Conservation (phyloP, 2,888 invertebrate species). For the Papilio demoleus region DNA sequence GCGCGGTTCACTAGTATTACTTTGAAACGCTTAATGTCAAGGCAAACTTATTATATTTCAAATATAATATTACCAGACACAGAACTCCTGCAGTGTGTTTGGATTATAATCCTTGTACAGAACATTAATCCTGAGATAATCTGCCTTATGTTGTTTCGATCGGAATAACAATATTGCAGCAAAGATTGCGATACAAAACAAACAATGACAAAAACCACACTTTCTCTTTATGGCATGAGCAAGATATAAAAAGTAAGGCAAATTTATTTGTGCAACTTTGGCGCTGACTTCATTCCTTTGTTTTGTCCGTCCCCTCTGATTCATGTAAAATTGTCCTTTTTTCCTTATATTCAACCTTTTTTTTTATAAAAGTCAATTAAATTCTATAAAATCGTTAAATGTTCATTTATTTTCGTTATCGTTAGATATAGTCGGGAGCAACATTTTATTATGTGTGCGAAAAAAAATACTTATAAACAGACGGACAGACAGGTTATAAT, state of each 20-base stretch:
- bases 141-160: neutral
- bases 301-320: slow-evolving; percentile 11
- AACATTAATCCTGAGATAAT: neutral
- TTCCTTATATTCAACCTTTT: slow-evolving; percentile 5
- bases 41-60: slow-evolving; percentile 8
- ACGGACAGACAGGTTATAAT: neutral
- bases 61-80: neutral
- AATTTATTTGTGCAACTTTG: slow-evolving; percentile 21
- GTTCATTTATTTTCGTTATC: no score
- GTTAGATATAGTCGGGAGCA: no score
- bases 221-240: slow-evolving; percentile 22
- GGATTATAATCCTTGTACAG: no score
- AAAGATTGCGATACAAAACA: slow-evolving; percentile 1
- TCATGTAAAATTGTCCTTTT: slow-evolving; percentile 9
- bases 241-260: slow-evolving; percentile 12
- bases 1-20: neutral
- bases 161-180: neutral
- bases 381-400: no score
- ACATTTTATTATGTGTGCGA: no score
- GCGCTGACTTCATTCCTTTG: neutral
- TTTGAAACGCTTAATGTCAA: slow-evolving; percentile 7
- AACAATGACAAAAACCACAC: slow-evolving; percentile 20
- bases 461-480: neutral
- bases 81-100: no score
- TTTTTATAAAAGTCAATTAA: neutral